These are phyloP conservation scores for Diploptera punctata DNA, from an alignment of 2,888 invertebrate species.

Conservation along the genomic window DNA sequence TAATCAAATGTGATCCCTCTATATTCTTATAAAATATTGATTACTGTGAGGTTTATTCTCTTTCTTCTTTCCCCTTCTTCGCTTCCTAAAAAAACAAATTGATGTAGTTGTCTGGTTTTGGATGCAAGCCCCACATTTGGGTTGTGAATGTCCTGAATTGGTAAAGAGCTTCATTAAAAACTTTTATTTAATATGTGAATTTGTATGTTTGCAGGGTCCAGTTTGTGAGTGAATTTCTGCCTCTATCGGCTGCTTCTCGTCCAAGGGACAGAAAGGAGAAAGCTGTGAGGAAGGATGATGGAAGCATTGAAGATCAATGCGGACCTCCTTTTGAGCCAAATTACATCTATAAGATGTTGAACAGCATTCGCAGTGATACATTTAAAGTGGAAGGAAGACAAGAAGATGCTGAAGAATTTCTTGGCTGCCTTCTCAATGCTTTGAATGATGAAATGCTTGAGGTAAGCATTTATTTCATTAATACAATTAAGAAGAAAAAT, in stretches of 20 bases:
- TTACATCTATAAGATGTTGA: slow-evolving; percentile 83
- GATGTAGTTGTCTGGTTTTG: too few species aligned
- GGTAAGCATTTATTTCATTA: slow-evolving; percentile 60
- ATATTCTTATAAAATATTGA: too few species aligned
- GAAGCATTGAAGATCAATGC: slow-evolving; percentile 59
- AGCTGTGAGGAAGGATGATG: slow-evolving; percentile 45
- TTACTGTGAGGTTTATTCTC: too few species aligned
- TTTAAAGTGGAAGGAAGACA: slow-evolving; percentile 83
- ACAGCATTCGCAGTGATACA: slow-evolving; percentile 74
- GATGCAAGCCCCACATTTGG: too few species aligned
- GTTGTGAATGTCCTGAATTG: too few species aligned
- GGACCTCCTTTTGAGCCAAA: slow-evolving; percentile 91
- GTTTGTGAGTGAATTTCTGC: slow-evolving; percentile 79
- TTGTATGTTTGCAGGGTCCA: slow-evolving; percentile 64
- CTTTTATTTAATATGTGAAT: too few species aligned
- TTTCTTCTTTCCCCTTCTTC: too few species aligned
- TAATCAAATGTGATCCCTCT: too few species aligned
- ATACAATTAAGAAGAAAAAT: too few species aligned
- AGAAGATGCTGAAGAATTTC: slow-evolving; percentile 97
- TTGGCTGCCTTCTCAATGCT: slow-evolving; percentile 90
- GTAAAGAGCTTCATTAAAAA: too few species aligned
- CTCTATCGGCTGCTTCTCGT: slow-evolving; percentile 64
- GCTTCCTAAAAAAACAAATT: too few species aligned
- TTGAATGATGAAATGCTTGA: slow-evolving; percentile 97
- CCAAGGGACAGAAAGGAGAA: slow-evolving; percentile 38